A percentile compares a stretch with the other conserved stretches of the same genome.
Evolutionary conservation across 2,888 invertebrate species (phyloP).

Genomic region (Steromphala cineraria): DNA sequence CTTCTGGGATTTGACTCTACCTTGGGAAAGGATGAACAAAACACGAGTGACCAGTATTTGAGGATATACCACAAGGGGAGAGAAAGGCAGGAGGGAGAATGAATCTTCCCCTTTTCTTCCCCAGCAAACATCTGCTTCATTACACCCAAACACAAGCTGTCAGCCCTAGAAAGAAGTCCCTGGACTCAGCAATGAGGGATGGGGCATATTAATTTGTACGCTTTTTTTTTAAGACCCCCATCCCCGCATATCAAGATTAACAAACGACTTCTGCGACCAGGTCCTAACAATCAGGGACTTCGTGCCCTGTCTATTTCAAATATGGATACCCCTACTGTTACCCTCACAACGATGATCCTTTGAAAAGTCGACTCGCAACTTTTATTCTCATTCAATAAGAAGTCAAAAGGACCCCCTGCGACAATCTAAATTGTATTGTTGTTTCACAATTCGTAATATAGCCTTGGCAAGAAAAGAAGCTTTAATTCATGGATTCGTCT

Average conservation of each 20-base stretch:
- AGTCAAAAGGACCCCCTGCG: not conserved
- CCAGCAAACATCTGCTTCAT: slow-evolving; percentile 13
- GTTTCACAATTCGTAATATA: slow-evolving; percentile 5
- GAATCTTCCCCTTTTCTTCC: not conserved
- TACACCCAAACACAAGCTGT: not conserved
- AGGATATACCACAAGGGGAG: not conserved
- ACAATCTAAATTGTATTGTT: not conserved
- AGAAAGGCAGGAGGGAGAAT: not conserved
- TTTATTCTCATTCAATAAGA: not conserved
- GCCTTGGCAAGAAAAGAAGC: not conserved
- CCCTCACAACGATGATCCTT: not conserved
- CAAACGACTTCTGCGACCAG: not conserved
- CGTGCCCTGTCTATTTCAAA: slow-evolving; percentile 7
- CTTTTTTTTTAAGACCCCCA: not conserved
- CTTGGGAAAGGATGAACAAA: slow-evolving; percentile 16
- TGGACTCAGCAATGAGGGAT: not conserved
- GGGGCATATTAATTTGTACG: not conserved
- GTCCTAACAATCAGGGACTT: not conserved
- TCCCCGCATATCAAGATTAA: slow-evolving; percentile 16
- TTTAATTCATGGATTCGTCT: not conserved
- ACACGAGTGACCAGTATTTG: not conserved
- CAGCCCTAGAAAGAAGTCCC: not conserved
- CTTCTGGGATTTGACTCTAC: not conserved
- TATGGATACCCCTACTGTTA: not conserved
- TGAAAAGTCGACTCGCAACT: not conserved